Evolutionary conservation across 2,113 vertebrate species (phyloP).

Genomic region (Rhizomys pruinosus): DNA sequence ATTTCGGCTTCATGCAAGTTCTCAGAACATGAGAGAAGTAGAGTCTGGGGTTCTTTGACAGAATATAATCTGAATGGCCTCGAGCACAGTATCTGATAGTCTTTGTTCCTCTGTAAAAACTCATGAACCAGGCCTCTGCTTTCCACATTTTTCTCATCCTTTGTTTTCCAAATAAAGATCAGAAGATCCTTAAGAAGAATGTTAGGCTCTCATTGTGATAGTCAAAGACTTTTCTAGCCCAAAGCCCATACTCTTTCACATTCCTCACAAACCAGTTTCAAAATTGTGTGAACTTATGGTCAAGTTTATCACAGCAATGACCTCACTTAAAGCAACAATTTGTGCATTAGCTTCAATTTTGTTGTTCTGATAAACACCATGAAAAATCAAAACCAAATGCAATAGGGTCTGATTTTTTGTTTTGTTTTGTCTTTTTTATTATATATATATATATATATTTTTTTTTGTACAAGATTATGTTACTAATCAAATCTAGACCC

Average conservation of each 20-base stretch:
- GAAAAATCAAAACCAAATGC: too few relatives aligned
- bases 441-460: too few relatives aligned
- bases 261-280: background rate
- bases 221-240: background rate
- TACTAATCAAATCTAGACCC: too few relatives aligned
- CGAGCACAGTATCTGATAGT: background rate
- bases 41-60: background rate
- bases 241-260: background rate
- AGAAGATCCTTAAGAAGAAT: too few relatives aligned
- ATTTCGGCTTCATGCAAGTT: background rate
- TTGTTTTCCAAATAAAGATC: too few relatives aligned
- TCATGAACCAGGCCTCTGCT: background rate
- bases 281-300: background rate
- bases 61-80: background rate
- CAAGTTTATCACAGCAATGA: background rate
- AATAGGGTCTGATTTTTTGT: too few relatives aligned
- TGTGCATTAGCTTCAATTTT: background rate
- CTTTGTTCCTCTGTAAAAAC: background rate
- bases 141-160: background rate
- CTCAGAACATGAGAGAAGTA: background rate
- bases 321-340: background rate
- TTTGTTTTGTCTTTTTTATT: too few relatives aligned
- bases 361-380: background rate
- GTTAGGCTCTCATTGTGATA: too few relatives aligned
- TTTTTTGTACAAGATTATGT: too few relatives aligned